These are phyloP conservation scores for Diploptera punctata DNA, from an alignment of 2,888 invertebrate species.

Conservation along the genomic window DNA sequence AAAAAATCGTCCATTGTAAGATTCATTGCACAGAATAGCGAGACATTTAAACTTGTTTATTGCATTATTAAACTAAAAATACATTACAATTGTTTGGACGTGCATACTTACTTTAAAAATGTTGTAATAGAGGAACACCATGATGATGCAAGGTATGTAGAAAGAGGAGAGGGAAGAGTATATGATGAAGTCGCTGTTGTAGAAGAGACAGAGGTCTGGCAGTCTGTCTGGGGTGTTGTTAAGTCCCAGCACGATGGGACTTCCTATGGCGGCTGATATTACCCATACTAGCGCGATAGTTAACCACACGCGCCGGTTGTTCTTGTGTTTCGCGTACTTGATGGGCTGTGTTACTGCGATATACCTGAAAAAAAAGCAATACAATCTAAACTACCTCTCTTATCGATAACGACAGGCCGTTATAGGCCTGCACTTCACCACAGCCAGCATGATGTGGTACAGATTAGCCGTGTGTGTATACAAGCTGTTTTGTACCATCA, in stretches of 20 bases:
- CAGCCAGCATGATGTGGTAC: no score
- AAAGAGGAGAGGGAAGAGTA: constrained; percentile 98
- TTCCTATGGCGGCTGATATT: constrained; percentile 93
- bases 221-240: constrained; percentile 90
- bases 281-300: constrained; percentile 97
- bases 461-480: no score
- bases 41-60: no score
- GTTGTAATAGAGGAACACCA: constrained; percentile 97
- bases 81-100: no score
- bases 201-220: constrained; percentile 91
- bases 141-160: constrained; percentile 98
- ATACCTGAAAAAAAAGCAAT: constrained; percentile 71
- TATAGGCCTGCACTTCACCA: no score
- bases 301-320: constrained; percentile 91
- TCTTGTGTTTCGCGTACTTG: constrained; percentile 98
- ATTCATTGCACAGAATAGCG: no score
- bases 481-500: no score
- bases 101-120: constrained; percentile 88
- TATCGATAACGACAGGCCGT: no score
- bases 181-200: constrained; percentile 97
- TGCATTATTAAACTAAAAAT: no score
- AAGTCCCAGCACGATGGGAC: constrained; percentile 94
- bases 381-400: no score
- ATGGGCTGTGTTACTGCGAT: constrained; percentile 99
- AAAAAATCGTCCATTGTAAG: no score